phyloP scores from a whole-genome alignment of 2,888 invertebrate genomes.

The Plebejus argus region DNA sequence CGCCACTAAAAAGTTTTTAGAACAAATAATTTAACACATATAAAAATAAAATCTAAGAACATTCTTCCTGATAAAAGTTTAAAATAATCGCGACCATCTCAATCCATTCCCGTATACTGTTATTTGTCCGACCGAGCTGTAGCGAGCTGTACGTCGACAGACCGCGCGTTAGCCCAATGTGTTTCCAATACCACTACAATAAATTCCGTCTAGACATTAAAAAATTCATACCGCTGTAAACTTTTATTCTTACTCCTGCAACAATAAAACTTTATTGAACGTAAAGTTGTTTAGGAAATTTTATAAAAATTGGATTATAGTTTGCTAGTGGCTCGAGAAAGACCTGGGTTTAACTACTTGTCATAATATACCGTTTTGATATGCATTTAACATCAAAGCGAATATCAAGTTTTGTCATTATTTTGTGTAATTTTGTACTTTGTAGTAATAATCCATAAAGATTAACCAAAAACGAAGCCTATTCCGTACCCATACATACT shows the following conservation, averaged over 20 bases:
- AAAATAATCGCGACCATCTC: not conserved
- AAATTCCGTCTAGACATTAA: slow-evolving; percentile 16
- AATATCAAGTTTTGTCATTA: too few species aligned
- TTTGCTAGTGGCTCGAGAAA: not conserved
- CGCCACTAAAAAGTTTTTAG: too few species aligned
- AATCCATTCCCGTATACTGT: slow-evolving; percentile 10
- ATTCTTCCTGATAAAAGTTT: not conserved
- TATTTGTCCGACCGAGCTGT: not conserved
- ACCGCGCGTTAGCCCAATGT: slow-evolving; percentile 35
- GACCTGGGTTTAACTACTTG: not conserved
- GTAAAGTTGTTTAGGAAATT: not conserved
- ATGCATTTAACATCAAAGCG: too few species aligned
- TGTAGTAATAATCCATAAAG: too few species aligned
- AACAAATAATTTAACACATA: too few species aligned
- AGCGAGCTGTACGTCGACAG: not conserved
- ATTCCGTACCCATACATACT: too few species aligned
- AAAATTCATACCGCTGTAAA: slow-evolving; percentile 18
- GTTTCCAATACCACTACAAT: slow-evolving; percentile 36
- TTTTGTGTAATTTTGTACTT: too few species aligned
- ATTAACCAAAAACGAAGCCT: too few species aligned
- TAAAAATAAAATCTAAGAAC: not conserved
- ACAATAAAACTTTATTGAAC: slow-evolving; percentile 33
- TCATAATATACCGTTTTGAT: too few species aligned
- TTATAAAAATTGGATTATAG: slow-evolving; percentile 16
- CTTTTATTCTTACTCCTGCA: slow-evolving; percentile 28